Conservation (phyloP, 2,113 vertebrate genomes). For the Cyanoramphus novaezelandiae region DNA sequence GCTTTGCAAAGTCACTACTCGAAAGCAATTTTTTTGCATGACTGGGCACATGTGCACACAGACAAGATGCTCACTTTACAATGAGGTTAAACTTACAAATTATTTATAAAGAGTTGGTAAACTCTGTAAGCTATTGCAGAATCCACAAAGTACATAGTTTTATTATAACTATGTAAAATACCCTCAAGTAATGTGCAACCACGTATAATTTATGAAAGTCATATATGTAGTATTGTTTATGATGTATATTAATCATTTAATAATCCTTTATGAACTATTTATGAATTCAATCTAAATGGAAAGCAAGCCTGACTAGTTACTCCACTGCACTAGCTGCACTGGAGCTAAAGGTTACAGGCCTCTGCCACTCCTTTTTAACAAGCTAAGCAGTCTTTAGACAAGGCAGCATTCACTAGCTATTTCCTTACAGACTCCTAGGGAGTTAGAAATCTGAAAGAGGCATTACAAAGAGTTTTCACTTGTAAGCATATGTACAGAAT, state of each 20-base stretch:
- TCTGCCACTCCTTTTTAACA: background rate
- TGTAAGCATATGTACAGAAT: background rate
- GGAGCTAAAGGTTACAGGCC: background rate
- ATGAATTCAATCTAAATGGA: slow-evolving; percentile 9
- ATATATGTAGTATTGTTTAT: slow-evolving; percentile 5
- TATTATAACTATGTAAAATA: background rate
- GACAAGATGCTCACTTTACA: slow-evolving; percentile 44
- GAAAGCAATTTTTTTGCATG: slow-evolving; percentile 33
- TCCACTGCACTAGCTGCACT: background rate
- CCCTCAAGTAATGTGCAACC: slow-evolving; percentile 16
- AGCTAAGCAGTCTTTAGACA: background rate
- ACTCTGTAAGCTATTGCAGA: slow-evolving; percentile 19
- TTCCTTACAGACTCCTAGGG: background rate
- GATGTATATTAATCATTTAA: slow-evolving; percentile 52
- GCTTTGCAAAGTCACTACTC: slow-evolving; percentile 23
- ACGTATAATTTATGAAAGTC: slow-evolving; percentile 24
- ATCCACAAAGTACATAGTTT: slow-evolving; percentile 16
- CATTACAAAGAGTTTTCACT: background rate
- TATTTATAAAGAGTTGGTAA: slow-evolving; percentile 32
- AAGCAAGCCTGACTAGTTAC: background rate
- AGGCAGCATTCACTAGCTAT: background rate
- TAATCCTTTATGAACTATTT: slow-evolving; percentile 51
- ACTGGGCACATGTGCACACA: slow-evolving; percentile 6
- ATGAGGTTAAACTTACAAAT: slow-evolving; percentile 29
- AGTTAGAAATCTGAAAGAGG: background rate